These are phyloP conservation scores for Xanthia togata DNA, from an alignment of 2,888 invertebrate genomes.

Conservation along the genomic window DNA sequence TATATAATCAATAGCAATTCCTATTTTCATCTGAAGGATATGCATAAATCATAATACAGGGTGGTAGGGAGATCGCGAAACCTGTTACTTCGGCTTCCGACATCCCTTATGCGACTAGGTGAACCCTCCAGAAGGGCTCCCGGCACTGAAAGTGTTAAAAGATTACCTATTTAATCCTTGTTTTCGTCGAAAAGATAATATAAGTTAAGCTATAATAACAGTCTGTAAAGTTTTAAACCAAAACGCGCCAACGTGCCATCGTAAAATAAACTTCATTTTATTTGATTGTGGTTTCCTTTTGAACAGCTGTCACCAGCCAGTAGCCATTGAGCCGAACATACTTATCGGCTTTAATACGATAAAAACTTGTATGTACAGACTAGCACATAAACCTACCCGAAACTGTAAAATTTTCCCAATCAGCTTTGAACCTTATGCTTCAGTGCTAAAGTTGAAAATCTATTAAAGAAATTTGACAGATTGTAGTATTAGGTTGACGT, in stretches of 20 bases:
- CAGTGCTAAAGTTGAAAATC: no score
- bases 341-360: neutral
- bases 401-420: no score
- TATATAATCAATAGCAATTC: constrained; percentile 15
- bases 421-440: no score
- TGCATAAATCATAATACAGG: neutral
- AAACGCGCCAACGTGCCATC: constrained; percentile 4
- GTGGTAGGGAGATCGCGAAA: no score
- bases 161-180: neutral
- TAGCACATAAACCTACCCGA: no score
- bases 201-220: no score
- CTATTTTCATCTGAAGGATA: constrained; percentile 20
- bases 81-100: no score
- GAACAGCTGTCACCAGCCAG: constrained; percentile 10
- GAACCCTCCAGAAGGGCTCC: no score
- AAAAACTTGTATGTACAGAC: neutral
- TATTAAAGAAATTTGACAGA: no score
- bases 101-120: no score
- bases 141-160: neutral
- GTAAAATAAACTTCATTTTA: constrained; percentile 48
- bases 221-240: constrained; percentile 26
- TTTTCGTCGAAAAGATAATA: constrained; percentile 18
- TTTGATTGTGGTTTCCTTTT: constrained; percentile 39
- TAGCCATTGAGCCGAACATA: neutral
- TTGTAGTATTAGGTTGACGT: no score